phyloP scores from a whole-genome alignment of 2,113 vertebrate genomes.

The Cyprinus carpio region DNA sequence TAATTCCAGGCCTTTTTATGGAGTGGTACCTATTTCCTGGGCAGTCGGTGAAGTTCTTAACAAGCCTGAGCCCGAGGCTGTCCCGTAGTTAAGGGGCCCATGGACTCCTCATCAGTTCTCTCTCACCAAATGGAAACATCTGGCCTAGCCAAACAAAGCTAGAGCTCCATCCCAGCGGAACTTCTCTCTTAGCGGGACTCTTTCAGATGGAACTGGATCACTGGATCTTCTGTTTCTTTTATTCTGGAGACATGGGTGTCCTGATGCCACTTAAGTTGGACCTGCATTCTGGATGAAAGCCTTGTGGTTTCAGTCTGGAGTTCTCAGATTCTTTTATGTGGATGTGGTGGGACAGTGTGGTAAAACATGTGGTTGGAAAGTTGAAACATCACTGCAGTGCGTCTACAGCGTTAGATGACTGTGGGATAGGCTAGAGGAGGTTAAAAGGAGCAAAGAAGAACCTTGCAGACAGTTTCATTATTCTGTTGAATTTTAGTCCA shows the following conservation, averaged over 20 bases:
- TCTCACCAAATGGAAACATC: slow-evolving; percentile 47
- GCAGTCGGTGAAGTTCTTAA: background rate
- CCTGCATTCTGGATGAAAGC: slow-evolving; percentile 18
- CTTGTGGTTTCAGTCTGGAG: slow-evolving; percentile 8
- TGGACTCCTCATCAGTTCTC: slow-evolving; percentile 32
- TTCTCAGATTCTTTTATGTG: slow-evolving; percentile 12
- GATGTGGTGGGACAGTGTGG: background rate
- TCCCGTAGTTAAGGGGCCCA: slow-evolving; percentile 7
- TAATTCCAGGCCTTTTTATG: slow-evolving; percentile 8
- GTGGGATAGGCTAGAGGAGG: no score
- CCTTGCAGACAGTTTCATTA: no score
- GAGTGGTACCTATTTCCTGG: background rate
- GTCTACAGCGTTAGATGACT: background rate
- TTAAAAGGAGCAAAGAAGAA: background rate
- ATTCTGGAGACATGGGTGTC: background rate
- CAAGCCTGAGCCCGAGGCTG: background rate
- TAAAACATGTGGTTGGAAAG: slow-evolving; percentile 35
- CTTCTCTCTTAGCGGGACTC: background rate
- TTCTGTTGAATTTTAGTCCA: no score
- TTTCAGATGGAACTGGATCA: slow-evolving; percentile 12
- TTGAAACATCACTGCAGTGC: slow-evolving; percentile 13
- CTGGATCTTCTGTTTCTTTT: slow-evolving; percentile 2
- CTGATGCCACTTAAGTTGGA: slow-evolving; percentile 7
- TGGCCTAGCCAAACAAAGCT: slow-evolving; percentile 40
- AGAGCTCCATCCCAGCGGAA: background rate